Evolutionary conservation across 2,888 invertebrate genomes (phyloP), one percentile per base, ranked within the genome.

Genomic region (Creontiades dilutus): DNA sequence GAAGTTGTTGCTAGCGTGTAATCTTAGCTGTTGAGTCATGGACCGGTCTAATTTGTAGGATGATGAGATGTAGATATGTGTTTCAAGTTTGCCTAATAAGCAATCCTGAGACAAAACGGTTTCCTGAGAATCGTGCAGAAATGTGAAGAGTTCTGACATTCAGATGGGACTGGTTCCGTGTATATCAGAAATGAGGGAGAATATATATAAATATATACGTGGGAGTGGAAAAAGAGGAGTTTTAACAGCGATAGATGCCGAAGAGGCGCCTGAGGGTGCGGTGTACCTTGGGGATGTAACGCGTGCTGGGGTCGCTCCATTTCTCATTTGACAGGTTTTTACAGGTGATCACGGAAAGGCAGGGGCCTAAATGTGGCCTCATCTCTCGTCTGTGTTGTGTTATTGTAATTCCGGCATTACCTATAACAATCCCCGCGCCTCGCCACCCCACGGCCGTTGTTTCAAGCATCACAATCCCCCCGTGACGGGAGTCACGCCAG

Each of bases 341-440:
- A 82, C 82, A 82, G 82, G 82, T 82, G 82, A 82, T 52, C 82
- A 82, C 82, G 82, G 82, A 82, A 82, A 28, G 82, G 47, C 52
- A 19, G 48, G 16, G 52, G 82, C 47, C 82, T 82, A 82, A 82
- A 82, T 82, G 82, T 52, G 82, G 82, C 82, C 82, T 82, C 82
- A 82, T 82, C 82, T 82, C 52, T 82, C 16, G 27, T 13, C 68
- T 13, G 57, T 46, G 81, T 48, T 13, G 11, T 82, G 52, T 82
- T 82, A 82, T 82, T 82, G 82, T 82, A 82, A 82, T 82, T 82
- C 82, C 47, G 19, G 82, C 82, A 82, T 82, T 82, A 82, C 52
- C 23, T 82, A 82, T 82, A 82, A 27, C 52, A 48, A 82, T 19
- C 48, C 82, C 52, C 27, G 11, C 81, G 3, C 61, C 61, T 61